phyloP scores from a whole-genome alignment of 2,113 vertebrate species.

The Cyanoramphus novaezelandiae region DNA sequence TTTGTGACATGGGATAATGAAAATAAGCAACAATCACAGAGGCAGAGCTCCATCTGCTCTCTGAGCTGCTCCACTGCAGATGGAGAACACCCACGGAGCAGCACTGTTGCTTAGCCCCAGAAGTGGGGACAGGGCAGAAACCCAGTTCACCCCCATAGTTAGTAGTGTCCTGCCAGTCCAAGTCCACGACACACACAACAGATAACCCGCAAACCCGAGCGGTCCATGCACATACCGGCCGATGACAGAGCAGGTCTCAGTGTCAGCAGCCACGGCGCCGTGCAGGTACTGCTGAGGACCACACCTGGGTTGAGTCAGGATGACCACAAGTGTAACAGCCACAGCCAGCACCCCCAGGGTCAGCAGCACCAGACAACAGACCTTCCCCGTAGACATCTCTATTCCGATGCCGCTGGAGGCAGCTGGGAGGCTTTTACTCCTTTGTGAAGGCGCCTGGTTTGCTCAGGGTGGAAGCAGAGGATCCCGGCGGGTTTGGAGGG shows the following conservation, averaged over 20 bases:
- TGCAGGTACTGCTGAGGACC: conserved; percentile 36
- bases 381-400: background rate
- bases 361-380: conserved; percentile 45
- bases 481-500: background rate
- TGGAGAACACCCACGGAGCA: background rate
- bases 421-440: background rate
- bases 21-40: background rate
- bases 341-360: background rate
- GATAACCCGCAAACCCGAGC: background rate
- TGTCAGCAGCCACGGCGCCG: conserved; percentile 84
- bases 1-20: background rate
- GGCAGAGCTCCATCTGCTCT: background rate
- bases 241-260: conserved; percentile 77
- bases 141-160: fast-evolving
- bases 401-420: fast-evolving
- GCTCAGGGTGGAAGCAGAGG: background rate
- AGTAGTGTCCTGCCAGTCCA: fast-evolving
- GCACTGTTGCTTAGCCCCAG: background rate
- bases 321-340: background rate
- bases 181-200: fast-evolving
- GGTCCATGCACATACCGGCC: conserved; percentile 75
- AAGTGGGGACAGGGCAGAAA: fast-evolving
- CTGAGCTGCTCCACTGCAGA: background rate
- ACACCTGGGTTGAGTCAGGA: background rate
- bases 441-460: background rate